Evolutionary conservation across 2,888 invertebrate genomes (phyloP), one percentile per base, ranked within the genome.

Genomic region (Aleiodes alternator): DNA sequence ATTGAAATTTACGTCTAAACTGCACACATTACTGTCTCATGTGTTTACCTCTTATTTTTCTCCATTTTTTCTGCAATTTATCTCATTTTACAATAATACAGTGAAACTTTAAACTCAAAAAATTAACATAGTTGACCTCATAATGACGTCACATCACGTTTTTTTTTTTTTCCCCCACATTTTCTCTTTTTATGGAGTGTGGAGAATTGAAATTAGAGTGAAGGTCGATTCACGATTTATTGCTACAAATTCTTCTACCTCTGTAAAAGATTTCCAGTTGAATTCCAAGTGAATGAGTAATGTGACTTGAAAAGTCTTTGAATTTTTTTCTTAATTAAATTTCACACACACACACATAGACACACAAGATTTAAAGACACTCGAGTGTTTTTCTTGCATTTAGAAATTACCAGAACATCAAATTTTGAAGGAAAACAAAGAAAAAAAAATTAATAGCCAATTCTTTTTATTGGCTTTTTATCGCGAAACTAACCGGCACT

Each of bases 111-210:
- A 59, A 34, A 59, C 64, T 23, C 23, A 43, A 64, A 64, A 43
- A 64, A 64, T 64, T 48, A 64, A 38, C 64, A 64, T 64, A 43
- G 48, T 48, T 34, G 48, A 64, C 48, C 64, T 64, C 16, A 23
- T 48, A 48, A 43, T 64, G 43, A 64, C 48, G 64, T 64, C 64
- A 64, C 43, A 9, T 6, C 11, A 9, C 43, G 12, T n/a, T 64
- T 23, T 43, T 64, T 23, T 11, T 12, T 64, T n/a, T n/a, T n/a
- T n/a, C n/a, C n/a, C n/a, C n/a, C n/a, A n/a, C 64, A 14, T 59
- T 59, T 29, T 56, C 8, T 64, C 48, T 64, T 64, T 64, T 64
- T 43, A 64, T 23, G 64, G 64, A 64, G 64, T 23, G 59, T 34
- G 59, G 59, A 31, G 8, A 31, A 59, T n/a, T 59, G 29, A 31